These are phyloP conservation scores for Pseudachorutes palmiensis DNA, from an alignment of 1,140 invertebrate genomes.

Conservation along the genomic window DNA sequence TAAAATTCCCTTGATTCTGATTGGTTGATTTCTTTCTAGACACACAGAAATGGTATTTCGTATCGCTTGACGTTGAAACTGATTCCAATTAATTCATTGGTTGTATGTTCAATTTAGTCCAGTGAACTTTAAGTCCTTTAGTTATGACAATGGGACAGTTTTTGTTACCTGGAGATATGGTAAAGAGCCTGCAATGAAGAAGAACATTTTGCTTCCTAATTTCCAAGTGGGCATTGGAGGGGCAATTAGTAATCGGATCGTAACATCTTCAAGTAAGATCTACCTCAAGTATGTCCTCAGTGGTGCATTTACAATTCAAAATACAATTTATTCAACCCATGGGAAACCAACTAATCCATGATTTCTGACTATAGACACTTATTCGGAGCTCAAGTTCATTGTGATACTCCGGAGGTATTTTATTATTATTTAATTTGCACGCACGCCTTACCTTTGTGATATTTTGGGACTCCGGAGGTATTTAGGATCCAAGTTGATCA, in stretches of 20 bases:
- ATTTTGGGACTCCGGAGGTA: too few relatives aligned
- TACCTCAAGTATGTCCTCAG: slow-evolving; percentile 1
- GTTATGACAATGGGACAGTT: slow-evolving; percentile 3
- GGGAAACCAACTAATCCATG: not conserved
- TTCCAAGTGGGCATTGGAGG: slow-evolving; percentile 7
- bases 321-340: not conserved
- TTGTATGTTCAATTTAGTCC: not conserved
- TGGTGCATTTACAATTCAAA: not conserved
- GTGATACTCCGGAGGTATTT: not conserved
- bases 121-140: not conserved
- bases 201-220: not conserved
- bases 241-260: not conserved
- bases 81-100: not conserved
- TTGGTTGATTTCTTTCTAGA: not conserved
- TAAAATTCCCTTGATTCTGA: not conserved
- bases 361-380: not conserved
- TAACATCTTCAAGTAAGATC: not conserved
- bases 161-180: slow-evolving; percentile 2
- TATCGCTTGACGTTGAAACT: not conserved
- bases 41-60: not conserved
- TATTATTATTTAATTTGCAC: too few relatives aligned
- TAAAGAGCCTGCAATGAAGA: not conserved
- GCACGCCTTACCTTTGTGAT: too few relatives aligned
- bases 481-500: slow-evolving; percentile 1
- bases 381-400: slow-evolving; percentile 4